Base-by-base conservation (phyloP, 2,113 vertebrate species). In the Embiotoca jacksoni region DNA sequence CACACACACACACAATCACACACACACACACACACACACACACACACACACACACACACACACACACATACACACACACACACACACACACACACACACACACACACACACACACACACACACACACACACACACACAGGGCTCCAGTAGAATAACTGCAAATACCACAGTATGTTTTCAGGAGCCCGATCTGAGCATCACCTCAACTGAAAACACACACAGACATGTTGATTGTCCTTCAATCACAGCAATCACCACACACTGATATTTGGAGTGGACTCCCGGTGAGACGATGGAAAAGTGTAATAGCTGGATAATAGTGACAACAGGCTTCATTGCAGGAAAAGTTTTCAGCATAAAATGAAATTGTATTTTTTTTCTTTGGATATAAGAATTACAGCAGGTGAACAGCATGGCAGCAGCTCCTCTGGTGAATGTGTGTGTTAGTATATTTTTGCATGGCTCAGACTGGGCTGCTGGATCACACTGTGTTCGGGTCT, bases 181-280 rank as follows among this genome's bases (percentile, higher is more conserved):
- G 47, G 23, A 64, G 63, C 59, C 35, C 54, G 44, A 61, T 74
- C 35, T 35, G 10, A 68, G 39, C 0, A 33, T 37, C 13, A 2
- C 53, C 16, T 31, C 53, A 33, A 0, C 13, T 5, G 41, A 60
- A 54, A 39, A 70, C 55, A 66, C 72, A 77, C 39, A 39, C 62
- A 47, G 35, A 62, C 61, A 47, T 57, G 63, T 57, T 62, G 78
- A 75, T 56, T 73, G 52, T 73, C 46, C 49, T 64, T 84, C 46
- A 64, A 56, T 67, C 63, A 65, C 44, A 41, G 49, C 58, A 36
- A 44, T 52, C 52, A 13, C 56, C 53, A n/a, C 54, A 61, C 14
- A 2, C 49, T 65, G 71, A 47, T 37, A 65, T 59, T 63, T 60
- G 65, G 57, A 76, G 62, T 54, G 55, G 62, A 57, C 33, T 72